Conservation (phyloP, 2,113 vertebrate genomes). For the Scomber scombrus region DNA sequence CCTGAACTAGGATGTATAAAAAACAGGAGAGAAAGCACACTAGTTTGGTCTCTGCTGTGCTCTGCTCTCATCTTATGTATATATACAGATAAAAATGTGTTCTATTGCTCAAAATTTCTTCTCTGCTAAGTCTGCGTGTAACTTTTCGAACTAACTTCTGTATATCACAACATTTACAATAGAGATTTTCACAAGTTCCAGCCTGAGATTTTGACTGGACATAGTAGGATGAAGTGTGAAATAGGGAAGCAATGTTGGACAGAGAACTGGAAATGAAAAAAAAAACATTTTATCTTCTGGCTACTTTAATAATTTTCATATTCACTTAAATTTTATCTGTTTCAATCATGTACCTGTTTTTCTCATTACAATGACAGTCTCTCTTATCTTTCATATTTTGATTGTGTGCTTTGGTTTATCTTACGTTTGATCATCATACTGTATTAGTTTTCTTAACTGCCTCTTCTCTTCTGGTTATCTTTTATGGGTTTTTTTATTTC, state of each 20-base stretch:
- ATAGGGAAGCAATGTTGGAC: constrained; percentile 27
- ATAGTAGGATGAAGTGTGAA: constrained; percentile 19
- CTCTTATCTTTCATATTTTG: constrained; percentile 11
- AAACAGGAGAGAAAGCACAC: background rate
- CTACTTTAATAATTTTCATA: background rate
- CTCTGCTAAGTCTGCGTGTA: constrained; percentile 9
- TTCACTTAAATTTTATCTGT: background rate
- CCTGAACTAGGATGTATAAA: constrained; percentile 22
- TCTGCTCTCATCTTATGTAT: constrained; percentile 9
- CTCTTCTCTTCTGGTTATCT: constrained; percentile 1
- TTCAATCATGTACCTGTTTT: background rate
- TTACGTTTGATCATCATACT: constrained; percentile 21
- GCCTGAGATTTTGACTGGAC: constrained; percentile 20
- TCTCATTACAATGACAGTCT: background rate
- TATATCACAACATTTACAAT: constrained; percentile 14
- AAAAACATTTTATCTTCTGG: constrained; percentile 10
- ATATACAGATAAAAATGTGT: background rate
- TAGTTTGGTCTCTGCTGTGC: background rate
- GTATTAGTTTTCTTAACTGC: background rate
- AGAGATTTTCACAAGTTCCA: constrained; percentile 15
- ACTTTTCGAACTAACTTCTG: constrained; percentile 17
- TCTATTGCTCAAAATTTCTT: background rate
- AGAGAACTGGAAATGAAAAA: constrained; percentile 29
- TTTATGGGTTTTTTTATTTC: constrained; percentile 10
- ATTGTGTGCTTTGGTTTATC: constrained; percentile 4